Percentiles rank a stretch among this genome's conserved stretches.
Evolutionary conservation across 1,140 invertebrate species (phyloP).

Genomic region (Polypedilum pembai): DNA sequence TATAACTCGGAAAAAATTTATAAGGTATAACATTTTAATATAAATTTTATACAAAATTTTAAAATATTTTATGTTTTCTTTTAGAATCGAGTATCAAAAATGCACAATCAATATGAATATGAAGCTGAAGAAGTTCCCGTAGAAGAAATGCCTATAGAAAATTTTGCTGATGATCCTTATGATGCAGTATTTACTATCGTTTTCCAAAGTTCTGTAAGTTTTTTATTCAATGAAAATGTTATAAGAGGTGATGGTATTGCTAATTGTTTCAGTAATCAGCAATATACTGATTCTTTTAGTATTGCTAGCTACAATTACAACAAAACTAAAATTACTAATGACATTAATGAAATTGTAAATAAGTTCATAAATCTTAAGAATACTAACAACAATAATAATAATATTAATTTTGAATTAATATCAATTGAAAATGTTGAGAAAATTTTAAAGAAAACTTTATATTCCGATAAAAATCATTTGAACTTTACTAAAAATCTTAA

Average conservation of each 20-base stretch:
- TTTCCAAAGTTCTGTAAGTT: neutral
- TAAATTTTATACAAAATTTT: no score
- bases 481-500: conserved; percentile 12
- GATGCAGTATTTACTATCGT: neutral
- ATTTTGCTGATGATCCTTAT: neutral
- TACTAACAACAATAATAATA: neutral
- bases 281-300: neutral
- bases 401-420: neutral
- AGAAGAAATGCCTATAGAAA: neutral
- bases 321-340: neutral
- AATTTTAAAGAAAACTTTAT: neutral
- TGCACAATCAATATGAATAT: no score
- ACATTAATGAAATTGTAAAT: neutral
- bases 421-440: neutral
- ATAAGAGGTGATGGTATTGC: conserved; percentile 23
- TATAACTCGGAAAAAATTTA: no score
- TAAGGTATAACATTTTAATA: no score
- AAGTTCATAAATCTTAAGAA: neutral
- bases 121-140: neutral
- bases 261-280: neutral
- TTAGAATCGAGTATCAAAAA: no score
- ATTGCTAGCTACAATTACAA: neutral
- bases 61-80: no score
- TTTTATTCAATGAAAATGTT: neutral
- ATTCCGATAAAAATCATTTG: conserved; percentile 12